These are phyloP conservation scores for Gavialis gangeticus DNA, from an alignment of 2,113 vertebrate genomes.

Conservation along the genomic window DNA sequence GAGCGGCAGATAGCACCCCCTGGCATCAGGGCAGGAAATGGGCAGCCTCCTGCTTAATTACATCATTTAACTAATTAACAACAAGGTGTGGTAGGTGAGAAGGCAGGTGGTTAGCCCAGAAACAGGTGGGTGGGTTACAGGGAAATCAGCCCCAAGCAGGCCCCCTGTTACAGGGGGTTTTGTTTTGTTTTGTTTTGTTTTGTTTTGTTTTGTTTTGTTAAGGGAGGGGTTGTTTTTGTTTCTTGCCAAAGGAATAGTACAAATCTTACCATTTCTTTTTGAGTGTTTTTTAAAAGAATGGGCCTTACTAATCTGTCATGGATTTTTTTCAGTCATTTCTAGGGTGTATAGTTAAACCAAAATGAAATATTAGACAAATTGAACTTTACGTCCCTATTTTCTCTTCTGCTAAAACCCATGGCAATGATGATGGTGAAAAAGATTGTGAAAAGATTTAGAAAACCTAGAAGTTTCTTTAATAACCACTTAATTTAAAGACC, in stretches of 20 bases:
- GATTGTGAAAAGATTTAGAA: not conserved
- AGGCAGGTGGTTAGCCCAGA: too few relatives aligned
- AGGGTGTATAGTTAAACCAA: not conserved
- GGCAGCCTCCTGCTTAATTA: too few relatives aligned
- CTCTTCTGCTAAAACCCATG: not conserved
- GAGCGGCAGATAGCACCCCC: too few relatives aligned
- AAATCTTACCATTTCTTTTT: too few relatives aligned
- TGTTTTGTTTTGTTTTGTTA: not conserved
- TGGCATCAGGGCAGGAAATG: too few relatives aligned
- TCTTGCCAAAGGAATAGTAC: too few relatives aligned
- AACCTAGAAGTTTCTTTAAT: not conserved
- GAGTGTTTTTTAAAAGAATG: not conserved
- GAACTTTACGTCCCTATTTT: not conserved
- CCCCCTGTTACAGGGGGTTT: not conserved
- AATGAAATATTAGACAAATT: not conserved
- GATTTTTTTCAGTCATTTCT: not conserved
- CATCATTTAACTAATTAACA: too few relatives aligned
- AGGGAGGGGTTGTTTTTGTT: too few relatives aligned
- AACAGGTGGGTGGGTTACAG: too few relatives aligned
- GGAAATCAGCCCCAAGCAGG: too few relatives aligned
- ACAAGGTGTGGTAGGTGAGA: too few relatives aligned
- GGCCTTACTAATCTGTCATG: constrained; percentile 12
- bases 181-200: too few relatives aligned
- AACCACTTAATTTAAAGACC: constrained; percentile 30
- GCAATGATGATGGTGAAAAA: not conserved